phyloP scores from a whole-genome alignment of 2,888 invertebrate species.

The Sphaerophoria rueppellii region DNA sequence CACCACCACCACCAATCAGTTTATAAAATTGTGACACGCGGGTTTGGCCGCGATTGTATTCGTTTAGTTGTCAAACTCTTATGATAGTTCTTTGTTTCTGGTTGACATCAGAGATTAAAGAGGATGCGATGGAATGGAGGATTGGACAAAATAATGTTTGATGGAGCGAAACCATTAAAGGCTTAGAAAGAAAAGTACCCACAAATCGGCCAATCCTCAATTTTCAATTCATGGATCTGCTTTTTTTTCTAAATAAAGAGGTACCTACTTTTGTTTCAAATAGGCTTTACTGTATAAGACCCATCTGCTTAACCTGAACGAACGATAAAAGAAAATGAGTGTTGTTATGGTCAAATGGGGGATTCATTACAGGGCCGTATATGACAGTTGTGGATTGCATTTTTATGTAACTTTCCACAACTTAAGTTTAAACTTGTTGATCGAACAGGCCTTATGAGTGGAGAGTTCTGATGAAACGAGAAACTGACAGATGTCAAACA shows the following conservation, averaged over 20 bases:
- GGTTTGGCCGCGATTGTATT: conserved; percentile 36
- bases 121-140: background rate
- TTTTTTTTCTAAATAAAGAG: background rate
- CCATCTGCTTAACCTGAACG: conserved; percentile 31
- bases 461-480: too few species aligned
- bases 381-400: too few species aligned
- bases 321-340: conserved; percentile 36
- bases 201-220: conserved; percentile 61
- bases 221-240: conserved; percentile 35
- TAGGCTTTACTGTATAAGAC: conserved; percentile 20
- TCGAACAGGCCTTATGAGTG: too few species aligned
- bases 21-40: conserved; percentile 56
- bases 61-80: conserved; percentile 15
- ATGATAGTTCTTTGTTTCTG: conserved; percentile 26
- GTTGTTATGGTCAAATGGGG: conserved; percentile 64
- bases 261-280: too few species aligned
- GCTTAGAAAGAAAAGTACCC: conserved; percentile 44
- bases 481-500: too few species aligned
- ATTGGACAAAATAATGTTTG: conserved; percentile 55
- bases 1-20: conserved; percentile 41
- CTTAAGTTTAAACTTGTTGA: too few species aligned
- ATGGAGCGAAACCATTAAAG: conserved; percentile 69
- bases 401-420: too few species aligned
- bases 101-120: conserved; percentile 29
- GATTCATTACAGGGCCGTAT: conserved; percentile 22